A percentile compares a stretch with the other conserved stretches of the same genome.
Evolutionary conservation across 2,113 vertebrate species (phyloP).

Genomic region (Nestor notabilis): DNA sequence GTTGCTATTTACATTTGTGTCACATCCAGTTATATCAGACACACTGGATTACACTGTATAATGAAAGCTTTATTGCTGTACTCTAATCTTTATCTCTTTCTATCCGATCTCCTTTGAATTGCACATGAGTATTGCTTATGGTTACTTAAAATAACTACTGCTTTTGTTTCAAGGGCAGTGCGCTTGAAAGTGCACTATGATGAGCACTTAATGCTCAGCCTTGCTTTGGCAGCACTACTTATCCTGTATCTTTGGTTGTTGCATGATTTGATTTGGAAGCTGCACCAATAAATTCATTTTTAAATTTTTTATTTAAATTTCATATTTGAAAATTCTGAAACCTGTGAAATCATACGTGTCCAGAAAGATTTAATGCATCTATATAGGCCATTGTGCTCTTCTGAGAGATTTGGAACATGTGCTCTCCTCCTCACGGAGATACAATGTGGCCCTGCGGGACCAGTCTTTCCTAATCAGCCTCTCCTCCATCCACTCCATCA

Average conservation of each 20-base stretch:
- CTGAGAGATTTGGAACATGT: background rate
- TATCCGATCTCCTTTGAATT: constrained; percentile 59
- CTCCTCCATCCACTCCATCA: background rate
- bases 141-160: constrained; percentile 62
- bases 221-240: background rate
- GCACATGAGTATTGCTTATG: constrained; percentile 57
- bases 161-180: constrained; percentile 49
- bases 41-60: constrained; percentile 58
- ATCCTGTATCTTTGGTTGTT: background rate
- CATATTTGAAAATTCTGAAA: background rate
- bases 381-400: background rate
- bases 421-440: background rate
- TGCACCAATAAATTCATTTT: background rate
- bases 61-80: constrained; percentile 55
- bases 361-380: background rate
- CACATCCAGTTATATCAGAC: constrained; percentile 55
- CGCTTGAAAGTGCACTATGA: background rate
- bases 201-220: background rate
- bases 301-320: background rate
- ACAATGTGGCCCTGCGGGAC: background rate
- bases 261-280: background rate
- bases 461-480: background rate
- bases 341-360: background rate
- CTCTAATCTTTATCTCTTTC: constrained; percentile 71
- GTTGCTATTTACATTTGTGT: constrained; percentile 54